Conservation (phyloP, 2,797 vertebrate genomes). For the Gadopsis marmoratus region DNA sequence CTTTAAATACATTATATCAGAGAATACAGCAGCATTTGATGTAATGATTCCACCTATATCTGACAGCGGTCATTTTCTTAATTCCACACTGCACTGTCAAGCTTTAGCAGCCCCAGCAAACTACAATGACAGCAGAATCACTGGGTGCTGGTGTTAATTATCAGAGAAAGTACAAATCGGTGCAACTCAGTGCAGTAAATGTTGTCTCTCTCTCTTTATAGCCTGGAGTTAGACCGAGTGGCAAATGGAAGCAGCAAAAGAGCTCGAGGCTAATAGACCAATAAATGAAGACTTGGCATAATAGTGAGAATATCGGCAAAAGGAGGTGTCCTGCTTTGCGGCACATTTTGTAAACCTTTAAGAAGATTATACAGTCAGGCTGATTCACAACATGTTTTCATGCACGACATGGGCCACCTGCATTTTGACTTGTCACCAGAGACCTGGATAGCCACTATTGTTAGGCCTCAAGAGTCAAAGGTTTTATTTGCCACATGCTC, state of each 20-base stretch:
- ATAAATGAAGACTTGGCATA: constrained; percentile 51
- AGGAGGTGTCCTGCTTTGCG: constrained; percentile 2
- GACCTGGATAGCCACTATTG: background rate
- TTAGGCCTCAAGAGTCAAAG: background rate
- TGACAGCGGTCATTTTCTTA: constrained; percentile 22
- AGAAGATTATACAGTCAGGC: background rate
- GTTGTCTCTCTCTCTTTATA: constrained; percentile 29
- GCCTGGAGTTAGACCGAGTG: constrained; percentile 45
- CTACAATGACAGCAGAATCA: constrained; percentile 27
- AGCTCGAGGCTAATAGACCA: constrained; percentile 51
- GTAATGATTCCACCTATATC: constrained; percentile 9
- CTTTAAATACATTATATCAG: constrained; percentile 13
- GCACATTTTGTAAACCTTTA: constrained; percentile 8
- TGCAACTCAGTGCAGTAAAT: constrained; percentile 12
- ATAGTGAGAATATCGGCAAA: constrained; percentile 33
- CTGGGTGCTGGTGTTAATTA: constrained; percentile 43
- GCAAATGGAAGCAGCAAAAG: constrained; percentile 29
- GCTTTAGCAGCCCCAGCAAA: constrained; percentile 5
- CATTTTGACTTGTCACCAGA: background rate
- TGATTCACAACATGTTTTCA: background rate
- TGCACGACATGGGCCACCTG: background rate
- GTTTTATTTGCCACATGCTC: background rate
- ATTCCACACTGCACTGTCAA: constrained; percentile 8
- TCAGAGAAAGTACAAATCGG: constrained; percentile 46
- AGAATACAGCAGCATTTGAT: constrained; percentile 3